Evolutionary conservation across 2,113 vertebrate genomes (phyloP), one percentile per base, ranked within the genome.

Genomic region (Peromyscus maniculatus): DNA sequence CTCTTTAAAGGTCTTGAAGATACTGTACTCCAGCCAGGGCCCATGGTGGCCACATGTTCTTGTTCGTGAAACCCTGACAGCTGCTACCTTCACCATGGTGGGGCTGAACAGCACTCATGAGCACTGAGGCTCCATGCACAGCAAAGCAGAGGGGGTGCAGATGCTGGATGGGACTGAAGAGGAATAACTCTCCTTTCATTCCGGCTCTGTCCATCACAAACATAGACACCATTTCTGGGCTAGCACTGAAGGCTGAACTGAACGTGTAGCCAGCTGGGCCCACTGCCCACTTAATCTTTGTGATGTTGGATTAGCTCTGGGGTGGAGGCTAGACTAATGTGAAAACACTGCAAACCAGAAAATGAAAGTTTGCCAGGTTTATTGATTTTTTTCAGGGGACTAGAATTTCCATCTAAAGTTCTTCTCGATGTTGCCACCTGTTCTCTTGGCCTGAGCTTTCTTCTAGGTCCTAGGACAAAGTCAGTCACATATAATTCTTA

Each of bases 1-100:
- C 99, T 99, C 97, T 99, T 99, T 98, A 99, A 99, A 98, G 99
- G 99, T 96, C 99, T 99, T 95, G 99, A 99, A 98, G 99, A 99
- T 72, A 99, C 99, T 93, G 98, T 99, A 39, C 98, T 99, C 72
- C 99, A 99, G 98, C 99, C 99, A 0, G 99, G 99, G 94, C 99
- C 99, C 97, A 99, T 99, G 0, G 99, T 6, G 99, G 99, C 10
- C 99, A 99, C 92, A 99, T 99, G 99, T 99, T 98, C 99, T 99
- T 16, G 99, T 99, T 90, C 99, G 99, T 55, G 99, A 99, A 98
- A 99, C 99, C 96, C 99, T 99, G 79, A 97, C 99, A 82, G 98
- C 98, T 80, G 97, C 97, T 77, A 99, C 99, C 97, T 99, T 99
- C 98, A 99, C 98, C 55, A 89, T 99, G 86, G 99, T 99, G 99